phyloP scores from a whole-genome alignment of 2,888 invertebrate genomes.

The Tipula vernalis region DNA sequence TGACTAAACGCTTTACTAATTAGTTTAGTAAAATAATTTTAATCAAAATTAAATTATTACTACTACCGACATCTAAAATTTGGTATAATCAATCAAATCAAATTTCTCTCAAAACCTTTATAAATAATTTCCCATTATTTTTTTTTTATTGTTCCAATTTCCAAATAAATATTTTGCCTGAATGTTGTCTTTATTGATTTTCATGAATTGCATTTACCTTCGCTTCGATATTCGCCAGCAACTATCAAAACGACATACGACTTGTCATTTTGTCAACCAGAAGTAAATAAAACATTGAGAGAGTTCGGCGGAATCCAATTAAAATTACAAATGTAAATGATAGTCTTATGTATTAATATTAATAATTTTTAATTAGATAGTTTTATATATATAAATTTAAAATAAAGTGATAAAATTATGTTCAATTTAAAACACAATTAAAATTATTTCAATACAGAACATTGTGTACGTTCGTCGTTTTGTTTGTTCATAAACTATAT shows the following conservation, averaged over 20 bases:
- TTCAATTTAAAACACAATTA: not conserved
- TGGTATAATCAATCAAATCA: not conserved
- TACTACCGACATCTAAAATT: not conserved
- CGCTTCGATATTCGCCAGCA: not conserved
- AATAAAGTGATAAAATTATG: not conserved
- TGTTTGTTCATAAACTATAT: not conserved
- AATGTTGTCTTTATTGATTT: not conserved
- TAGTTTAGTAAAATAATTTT: too few relatives aligned
- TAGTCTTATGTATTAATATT: not conserved
- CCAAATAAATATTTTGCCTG: not conserved
- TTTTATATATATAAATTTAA: not conserved
- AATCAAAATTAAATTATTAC: not conserved
- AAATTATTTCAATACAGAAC: not conserved
- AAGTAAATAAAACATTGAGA: not conserved
- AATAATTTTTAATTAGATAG: not conserved
- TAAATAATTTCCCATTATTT: too few relatives aligned
- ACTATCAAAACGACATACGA: not conserved
- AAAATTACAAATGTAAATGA: not conserved
- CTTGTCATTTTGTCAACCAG: not conserved
- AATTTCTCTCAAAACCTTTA: too few relatives aligned
- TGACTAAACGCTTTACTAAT: too few relatives aligned
- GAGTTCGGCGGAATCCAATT: not conserved
- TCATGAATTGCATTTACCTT: not conserved
- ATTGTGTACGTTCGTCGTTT: not conserved
- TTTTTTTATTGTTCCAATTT: not conserved